A percentile compares a stretch with the other conserved stretches of the same genome.
These are phyloP conservation scores for Antedon mediterranea DNA, from an alignment of 53 echinoderm and acorn worm species.

Conservation along the genomic window DNA sequence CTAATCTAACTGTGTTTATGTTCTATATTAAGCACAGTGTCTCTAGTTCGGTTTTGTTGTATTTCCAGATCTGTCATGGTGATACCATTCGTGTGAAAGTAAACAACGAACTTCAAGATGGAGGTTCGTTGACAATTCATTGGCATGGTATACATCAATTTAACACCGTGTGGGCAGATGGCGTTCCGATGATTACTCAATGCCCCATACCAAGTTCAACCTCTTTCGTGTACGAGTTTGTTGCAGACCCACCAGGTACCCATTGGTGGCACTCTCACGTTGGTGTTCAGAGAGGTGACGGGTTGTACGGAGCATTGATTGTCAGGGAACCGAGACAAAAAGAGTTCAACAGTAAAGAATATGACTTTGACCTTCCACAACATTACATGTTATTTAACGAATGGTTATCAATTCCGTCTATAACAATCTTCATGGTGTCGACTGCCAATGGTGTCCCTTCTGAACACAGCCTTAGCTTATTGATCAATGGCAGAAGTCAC, in stretches of 20 bases:
- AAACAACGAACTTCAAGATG: background rate
- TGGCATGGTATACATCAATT: background rate
- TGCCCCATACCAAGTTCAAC: background rate
- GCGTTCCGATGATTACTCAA: background rate
- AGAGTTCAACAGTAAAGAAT: constrained; percentile 21
- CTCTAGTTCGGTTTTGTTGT: too few relatives aligned
- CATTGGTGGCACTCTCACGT: background rate
- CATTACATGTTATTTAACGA: constrained; percentile 31
- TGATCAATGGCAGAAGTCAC: constrained; percentile 37
- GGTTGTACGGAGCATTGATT: background rate
- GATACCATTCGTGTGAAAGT: background rate
- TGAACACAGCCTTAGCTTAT: background rate
- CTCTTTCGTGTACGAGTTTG: background rate
- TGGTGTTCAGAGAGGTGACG: background rate
- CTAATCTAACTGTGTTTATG: too few relatives aligned
- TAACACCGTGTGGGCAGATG: background rate
- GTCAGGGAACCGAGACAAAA: background rate
- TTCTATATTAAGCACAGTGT: too few relatives aligned
- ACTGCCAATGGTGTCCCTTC: background rate
- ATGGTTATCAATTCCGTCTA: constrained; percentile 12
- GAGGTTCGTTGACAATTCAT: background rate
- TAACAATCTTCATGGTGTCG: background rate
- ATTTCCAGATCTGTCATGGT: background rate
- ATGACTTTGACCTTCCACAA: constrained; percentile 40
- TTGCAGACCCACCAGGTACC: too few relatives aligned